Base-by-base conservation (phyloP, 2,113 vertebrate species). In the Heterocephalus glaber region DNA sequence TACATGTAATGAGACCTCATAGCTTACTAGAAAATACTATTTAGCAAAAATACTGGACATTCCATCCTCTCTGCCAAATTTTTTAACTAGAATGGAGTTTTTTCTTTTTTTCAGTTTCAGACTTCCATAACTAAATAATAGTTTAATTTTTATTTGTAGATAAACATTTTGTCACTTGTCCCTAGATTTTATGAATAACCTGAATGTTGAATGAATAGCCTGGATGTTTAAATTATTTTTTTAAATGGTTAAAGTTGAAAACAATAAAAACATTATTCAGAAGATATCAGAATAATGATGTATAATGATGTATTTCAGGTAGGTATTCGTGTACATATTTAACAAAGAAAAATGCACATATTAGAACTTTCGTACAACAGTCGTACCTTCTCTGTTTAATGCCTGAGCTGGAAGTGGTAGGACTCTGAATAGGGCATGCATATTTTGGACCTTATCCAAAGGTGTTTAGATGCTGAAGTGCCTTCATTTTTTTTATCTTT, bases 91-190 rank as follows among this genome's bases (percentile, higher is more conserved):
- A 88, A 54, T 95, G 83, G 49, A 80, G 76, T 13, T 8, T 74
- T 74, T 88, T 89, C 88, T 35, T 72, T 28, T 95, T 97, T 79
- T 91, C 28, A 89, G 24, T 60, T 95, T 92, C 30, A 66, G 35
- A 80, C 88, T 92, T 89, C 52, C 3, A 14, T 60, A 84, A 44
- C 33, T 95, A 91, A 80, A 20, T 84, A 65, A 81, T 77, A 76
- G 22, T 76, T 88, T 86, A 58, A 87, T 89, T 96, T 97, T 97
- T 90, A 76, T 93, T 74, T 95, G n/a, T 95, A 96, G 49, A 92
- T 81, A 82, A 95, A 54, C 47, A 82, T 60, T 52, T 92, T 90
- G 68, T 26, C n/a, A n/a, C 87, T 94, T 96, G 85, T 63, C n/a
- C 0, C 2, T 79, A 82, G 49, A 68, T 35, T 95, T 96, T 35